Percentiles rank a stretch among this genome's conserved stretches.
phyloP scores from a whole-genome alignment of 2,888 invertebrate genomes.

The Brassicogethes aeneus region DNA sequence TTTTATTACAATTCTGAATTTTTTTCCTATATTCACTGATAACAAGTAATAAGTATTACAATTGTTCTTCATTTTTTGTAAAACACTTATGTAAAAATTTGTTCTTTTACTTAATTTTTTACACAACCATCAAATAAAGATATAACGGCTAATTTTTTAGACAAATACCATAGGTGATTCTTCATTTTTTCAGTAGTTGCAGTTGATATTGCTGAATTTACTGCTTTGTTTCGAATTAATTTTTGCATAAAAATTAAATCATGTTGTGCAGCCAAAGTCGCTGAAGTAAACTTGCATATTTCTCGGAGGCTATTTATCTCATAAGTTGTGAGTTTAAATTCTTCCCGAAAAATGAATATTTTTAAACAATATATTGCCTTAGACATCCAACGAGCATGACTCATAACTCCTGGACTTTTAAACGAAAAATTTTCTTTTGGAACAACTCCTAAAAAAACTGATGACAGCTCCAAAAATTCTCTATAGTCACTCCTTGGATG shows the following conservation, averaged over 20 bases:
- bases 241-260: not conserved
- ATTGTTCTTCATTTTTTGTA: too few relatives aligned
- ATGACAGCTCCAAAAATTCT: constrained; percentile 12
- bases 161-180: constrained; percentile 16
- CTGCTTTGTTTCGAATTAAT: too few relatives aligned
- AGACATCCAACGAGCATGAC: constrained; percentile 12
- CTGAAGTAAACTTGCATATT: constrained; percentile 10
- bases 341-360: constrained; percentile 11
- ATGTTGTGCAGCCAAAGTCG: constrained; percentile 1
- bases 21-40: too few relatives aligned
- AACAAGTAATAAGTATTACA: too few relatives aligned
- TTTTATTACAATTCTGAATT: too few relatives aligned
- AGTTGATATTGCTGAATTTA: constrained; percentile 3
- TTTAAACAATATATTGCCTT: constrained; percentile 11
- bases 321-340: constrained; percentile 9
- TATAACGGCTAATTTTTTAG: constrained; percentile 11
- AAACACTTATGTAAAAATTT: too few relatives aligned
- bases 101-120: constrained; percentile 1
- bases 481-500: constrained; percentile 12
- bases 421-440: constrained; percentile 6
- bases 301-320: constrained; percentile 9
- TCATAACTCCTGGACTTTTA: constrained; percentile 7
- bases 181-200: too few relatives aligned
- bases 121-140: constrained; percentile 12
- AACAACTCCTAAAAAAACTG: constrained; percentile 3